Evolutionary conservation across 2,113 vertebrate genomes (phyloP), one percentile per base, ranked within the genome.

Genomic region (Donacobius atricapilla): DNA sequence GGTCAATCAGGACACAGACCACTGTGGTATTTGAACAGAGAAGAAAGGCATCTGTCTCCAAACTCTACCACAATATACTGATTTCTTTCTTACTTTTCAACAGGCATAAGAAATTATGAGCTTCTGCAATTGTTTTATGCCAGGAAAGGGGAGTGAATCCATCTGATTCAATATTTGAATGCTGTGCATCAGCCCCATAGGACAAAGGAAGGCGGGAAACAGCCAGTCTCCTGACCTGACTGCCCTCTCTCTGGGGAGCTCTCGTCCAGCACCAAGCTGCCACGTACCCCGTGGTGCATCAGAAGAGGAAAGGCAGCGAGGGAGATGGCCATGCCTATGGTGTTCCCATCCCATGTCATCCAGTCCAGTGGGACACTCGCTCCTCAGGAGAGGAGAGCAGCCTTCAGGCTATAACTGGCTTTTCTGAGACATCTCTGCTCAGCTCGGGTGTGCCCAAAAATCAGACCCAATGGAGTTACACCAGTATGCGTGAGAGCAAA

Each of bases 221-320:
- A 10, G 68, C 12, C 10, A 1, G 39, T 45, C 70, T 88, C 50
- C 72, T 44, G 66, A 77, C 68, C 60, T 87, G 68, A 18, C 56
- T 90, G 83, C 39, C 51, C 31, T 75, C 45, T 69, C 65, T 40
- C 57, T 30, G 28, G 44, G 65, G 86, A 91, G 50, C 33, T 92
- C 21, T 58, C 0, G 0, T 27, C 51, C 13, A 3, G 39, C 44
- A 54, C 48, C 2, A 6, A 68, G 64, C 57, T 86, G 68, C 83
- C 71, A 56, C 3, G 0, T 25, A 31, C 17, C 24, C 42, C 31
- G 42, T 7, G 0, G 50, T 3, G 16, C 56, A 42, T 0, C 2
- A 40, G 56, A 91, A 69, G 54, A 83, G 58, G 63, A 83, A 88
- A 48, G 87, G 78, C 2, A 1, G 77, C 48, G 70, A 88, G 40